Conservation (phyloP, 2,888 invertebrate genomes). For the Eristalis pertinax region DNA sequence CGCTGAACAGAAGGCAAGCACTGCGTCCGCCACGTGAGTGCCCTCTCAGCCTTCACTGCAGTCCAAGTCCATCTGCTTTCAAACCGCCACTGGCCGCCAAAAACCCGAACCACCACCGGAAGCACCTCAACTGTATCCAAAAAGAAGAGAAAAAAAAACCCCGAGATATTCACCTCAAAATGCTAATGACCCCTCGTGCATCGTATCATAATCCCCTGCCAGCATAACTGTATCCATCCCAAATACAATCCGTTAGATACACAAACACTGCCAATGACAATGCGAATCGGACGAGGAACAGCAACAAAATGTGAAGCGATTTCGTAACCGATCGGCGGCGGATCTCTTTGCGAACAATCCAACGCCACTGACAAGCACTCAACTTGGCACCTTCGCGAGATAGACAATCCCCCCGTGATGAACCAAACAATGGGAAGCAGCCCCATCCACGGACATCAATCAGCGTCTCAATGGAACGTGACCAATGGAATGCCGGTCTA, state of each 20-base stretch:
- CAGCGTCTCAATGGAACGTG: slow-evolving; percentile 49
- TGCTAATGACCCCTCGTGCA: not conserved
- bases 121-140: not conserved
- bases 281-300: not conserved
- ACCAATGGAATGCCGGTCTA: slow-evolving; percentile 39
- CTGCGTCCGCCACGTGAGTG: not conserved
- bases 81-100: not conserved
- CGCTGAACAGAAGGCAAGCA: not conserved
- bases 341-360: not conserved
- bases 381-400: slow-evolving; percentile 16
- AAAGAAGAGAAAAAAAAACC: not conserved
- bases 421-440: slow-evolving; percentile 47
- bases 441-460: slow-evolving; percentile 49
- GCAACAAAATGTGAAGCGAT: not conserved
- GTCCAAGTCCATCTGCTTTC: not conserved
- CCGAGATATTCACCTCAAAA: not conserved
- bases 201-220: not conserved
- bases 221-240: not conserved
- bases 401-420: slow-evolving; percentile 55
- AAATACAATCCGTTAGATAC: not conserved
- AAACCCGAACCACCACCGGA: not conserved
- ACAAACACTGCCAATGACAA: not conserved
- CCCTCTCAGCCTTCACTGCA: not conserved
- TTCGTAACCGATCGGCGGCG: not conserved
- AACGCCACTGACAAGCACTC: slow-evolving; percentile 26